Percentiles rank a stretch among this genome's conserved stretches.
These are phyloP conservation scores for Thunnus maccoyii DNA, from an alignment of 2,113 vertebrate genomes.

Conservation along the genomic window DNA sequence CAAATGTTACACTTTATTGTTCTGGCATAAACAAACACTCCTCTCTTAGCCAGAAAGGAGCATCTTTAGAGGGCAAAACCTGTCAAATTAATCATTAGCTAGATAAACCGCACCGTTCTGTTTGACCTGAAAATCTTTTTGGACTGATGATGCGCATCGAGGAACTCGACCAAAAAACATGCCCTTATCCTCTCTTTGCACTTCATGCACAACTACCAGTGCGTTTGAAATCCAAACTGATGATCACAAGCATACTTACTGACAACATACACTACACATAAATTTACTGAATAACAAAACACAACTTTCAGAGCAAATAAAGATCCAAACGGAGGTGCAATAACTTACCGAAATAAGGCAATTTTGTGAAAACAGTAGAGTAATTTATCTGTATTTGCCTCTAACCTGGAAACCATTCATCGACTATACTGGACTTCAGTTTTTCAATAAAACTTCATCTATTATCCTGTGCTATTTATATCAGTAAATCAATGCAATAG, in stretches of 20 bases:
- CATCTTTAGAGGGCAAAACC: conserved; percentile 70
- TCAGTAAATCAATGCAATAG: not conserved
- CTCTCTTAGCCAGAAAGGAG: conserved; percentile 25
- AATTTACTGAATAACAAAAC: conserved; percentile 52
- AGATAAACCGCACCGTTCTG: conserved; percentile 49
- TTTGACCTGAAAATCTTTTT: conserved; percentile 79
- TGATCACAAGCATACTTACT: conserved; percentile 50
- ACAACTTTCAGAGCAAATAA: conserved; percentile 10
- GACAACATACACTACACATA: conserved; percentile 35
- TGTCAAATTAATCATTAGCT: conserved; percentile 76
- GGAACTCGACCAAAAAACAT: conserved; percentile 74
- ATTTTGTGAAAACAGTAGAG: not conserved
- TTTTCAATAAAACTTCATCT: not conserved
- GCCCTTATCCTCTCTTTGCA: conserved; percentile 76
- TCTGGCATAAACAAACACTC: conserved; percentile 60
- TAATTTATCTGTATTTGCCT: not conserved
- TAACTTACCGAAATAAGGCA: not conserved
- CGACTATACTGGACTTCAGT: not conserved
- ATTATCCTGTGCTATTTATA: not conserved
- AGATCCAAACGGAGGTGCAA: not conserved
- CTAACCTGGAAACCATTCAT: not conserved
- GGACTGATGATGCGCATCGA: conserved; percentile 79
- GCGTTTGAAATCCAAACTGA: conserved; percentile 78
- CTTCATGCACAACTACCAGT: conserved; percentile 81
- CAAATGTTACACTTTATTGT: conserved; percentile 45